Evolutionary conservation across 2,797 vertebrate genomes (phyloP).

Genomic region (Platalea minor): DNA sequence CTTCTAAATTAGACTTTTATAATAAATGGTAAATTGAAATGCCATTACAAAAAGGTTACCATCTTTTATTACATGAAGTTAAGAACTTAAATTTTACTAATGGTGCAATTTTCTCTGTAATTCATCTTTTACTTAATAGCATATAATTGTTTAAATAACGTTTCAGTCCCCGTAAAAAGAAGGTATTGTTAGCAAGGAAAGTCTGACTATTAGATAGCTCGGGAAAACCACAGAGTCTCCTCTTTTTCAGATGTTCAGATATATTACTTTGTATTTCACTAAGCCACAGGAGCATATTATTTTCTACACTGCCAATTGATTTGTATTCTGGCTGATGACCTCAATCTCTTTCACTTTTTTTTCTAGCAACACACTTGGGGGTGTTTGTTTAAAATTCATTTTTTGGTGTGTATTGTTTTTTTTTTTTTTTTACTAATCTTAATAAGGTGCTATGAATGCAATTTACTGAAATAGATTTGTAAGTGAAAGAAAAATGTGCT

Average conservation of each 20-base stretch:
- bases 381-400: constrained; percentile 8
- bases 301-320: background rate
- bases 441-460: constrained; percentile 26
- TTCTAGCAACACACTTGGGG: background rate
- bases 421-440: background rate
- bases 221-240: background rate
- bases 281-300: background rate
- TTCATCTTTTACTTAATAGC: constrained; percentile 71
- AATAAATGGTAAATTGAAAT: constrained; percentile 69
- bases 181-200: constrained; percentile 45
- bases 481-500: constrained; percentile 19
- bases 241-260: background rate
- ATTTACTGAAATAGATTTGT: constrained; percentile 34
- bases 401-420: background rate
- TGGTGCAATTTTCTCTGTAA: constrained; percentile 70
- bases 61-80: constrained; percentile 63
- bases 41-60: constrained; percentile 61
- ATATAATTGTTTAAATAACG: constrained; percentile 69
- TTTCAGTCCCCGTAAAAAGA: constrained; percentile 51
- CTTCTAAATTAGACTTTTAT: constrained; percentile 54
- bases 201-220: background rate
- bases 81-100: constrained; percentile 75
- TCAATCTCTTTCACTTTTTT: background rate
- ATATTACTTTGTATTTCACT: background rate
- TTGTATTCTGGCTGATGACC: background rate